Conservation (phyloP, 1,140 invertebrate species). For the Drosophila busckii region DNA sequence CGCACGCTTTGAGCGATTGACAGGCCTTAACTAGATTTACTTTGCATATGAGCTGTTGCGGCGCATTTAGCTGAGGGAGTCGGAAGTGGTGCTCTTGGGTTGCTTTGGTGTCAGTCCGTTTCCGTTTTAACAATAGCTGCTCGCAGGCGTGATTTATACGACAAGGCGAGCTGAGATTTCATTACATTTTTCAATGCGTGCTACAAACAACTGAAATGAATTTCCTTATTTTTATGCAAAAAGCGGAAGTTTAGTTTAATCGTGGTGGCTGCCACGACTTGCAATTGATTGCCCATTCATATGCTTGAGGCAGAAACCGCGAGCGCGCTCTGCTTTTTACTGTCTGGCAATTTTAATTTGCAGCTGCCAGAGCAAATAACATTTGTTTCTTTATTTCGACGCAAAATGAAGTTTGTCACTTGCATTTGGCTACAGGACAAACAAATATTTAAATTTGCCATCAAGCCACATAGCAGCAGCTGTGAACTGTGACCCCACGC, state of each 20-base stretch:
- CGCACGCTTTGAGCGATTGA: slow-evolving; percentile 50
- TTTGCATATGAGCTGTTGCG: neutral
- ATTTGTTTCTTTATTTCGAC: slow-evolving; percentile 25
- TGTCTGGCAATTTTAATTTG: slow-evolving; percentile 47
- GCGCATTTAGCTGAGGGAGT: neutral
- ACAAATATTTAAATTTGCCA: slow-evolving; percentile 56
- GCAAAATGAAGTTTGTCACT: slow-evolving; percentile 26
- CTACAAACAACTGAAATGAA: slow-evolving; percentile 6
- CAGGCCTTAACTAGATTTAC: slow-evolving; percentile 39
- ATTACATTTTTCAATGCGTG: slow-evolving; percentile 47
- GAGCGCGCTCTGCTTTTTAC: neutral
- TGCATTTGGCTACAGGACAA: neutral
- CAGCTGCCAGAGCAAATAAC: slow-evolving; percentile 52
- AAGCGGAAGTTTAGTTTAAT: slow-evolving; percentile 70
- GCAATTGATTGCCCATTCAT: slow-evolving; percentile 65
- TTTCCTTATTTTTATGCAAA: slow-evolving; percentile 38
- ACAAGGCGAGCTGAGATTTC: slow-evolving; percentile 50
- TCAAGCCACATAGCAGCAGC: slow-evolving; percentile 43
- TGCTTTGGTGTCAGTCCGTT: slow-evolving; percentile 40
- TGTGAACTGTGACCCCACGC: slow-evolving; percentile 26
- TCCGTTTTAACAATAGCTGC: slow-evolving; percentile 59
- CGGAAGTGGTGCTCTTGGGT: slow-evolving; percentile 4
- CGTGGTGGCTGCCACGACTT: slow-evolving; percentile 67
- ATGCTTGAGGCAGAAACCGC: slow-evolving; percentile 10
- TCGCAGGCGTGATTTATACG: slow-evolving; percentile 64